Evolutionary conservation across 2,888 invertebrate species (phyloP).

Genomic region (Barypeithes pellucidus): DNA sequence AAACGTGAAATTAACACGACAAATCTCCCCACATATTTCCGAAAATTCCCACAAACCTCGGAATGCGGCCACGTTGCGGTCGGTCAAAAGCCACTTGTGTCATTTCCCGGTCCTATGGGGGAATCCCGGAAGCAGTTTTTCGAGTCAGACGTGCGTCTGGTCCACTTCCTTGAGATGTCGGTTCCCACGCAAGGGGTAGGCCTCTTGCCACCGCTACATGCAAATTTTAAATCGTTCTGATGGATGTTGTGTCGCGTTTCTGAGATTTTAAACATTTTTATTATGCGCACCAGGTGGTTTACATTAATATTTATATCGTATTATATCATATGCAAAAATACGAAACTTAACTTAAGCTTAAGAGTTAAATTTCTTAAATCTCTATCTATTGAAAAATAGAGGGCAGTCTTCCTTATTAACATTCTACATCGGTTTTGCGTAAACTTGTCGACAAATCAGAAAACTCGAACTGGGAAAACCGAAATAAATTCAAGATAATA

Average conservation of each 20-base stretch:
- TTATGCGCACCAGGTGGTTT: conserved; percentile 36
- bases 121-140: conserved; percentile 62
- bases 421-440: conserved; percentile 11
- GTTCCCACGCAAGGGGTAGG: conserved; percentile 59
- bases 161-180: conserved; percentile 60
- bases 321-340: too few species aligned
- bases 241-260: conserved; percentile 28
- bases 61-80: conserved; percentile 38
- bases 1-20: conserved; percentile 35
- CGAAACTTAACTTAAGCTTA: too few species aligned
- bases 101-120: conserved; percentile 53
- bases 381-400: too few species aligned
- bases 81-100: conserved; percentile 48
- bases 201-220: conserved; percentile 37
- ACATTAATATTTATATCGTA: conserved; percentile 39
- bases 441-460: conserved; percentile 19
- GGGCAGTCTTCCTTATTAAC: conserved; percentile 8
- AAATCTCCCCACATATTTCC: conserved; percentile 30
- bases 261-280: conserved; percentile 43
- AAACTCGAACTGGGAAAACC: conserved; percentile 3
- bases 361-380: too few species aligned
- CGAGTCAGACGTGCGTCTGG: conserved; percentile 62
- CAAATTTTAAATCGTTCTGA: conserved; percentile 28
- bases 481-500: conserved; percentile 28
- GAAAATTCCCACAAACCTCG: conserved; percentile 48